These are phyloP conservation scores for Physocephala rufipes DNA, from an alignment of 2,888 invertebrate species.

Conservation along the genomic window DNA sequence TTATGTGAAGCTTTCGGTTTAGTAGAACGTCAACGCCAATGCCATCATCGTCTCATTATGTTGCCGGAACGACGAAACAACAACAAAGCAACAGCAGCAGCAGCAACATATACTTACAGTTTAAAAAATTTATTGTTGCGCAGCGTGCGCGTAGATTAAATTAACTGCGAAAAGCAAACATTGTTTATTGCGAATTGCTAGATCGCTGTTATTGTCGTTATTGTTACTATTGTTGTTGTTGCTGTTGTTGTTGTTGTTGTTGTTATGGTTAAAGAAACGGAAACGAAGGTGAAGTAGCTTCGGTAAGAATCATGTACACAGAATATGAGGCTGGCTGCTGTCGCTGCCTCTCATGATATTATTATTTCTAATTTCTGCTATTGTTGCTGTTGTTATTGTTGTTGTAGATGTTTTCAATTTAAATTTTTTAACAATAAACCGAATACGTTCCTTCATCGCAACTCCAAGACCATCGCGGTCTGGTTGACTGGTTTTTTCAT, in stretches of 20 bases:
- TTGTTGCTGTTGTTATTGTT: slow-evolving; percentile 24
- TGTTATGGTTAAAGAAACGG: slow-evolving; percentile 23
- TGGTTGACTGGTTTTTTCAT: too few relatives aligned
- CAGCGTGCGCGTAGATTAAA: slow-evolving; percentile 21
- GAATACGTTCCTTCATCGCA: slow-evolving; percentile 29
- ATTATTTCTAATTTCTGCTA: not conserved
- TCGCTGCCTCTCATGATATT: not conserved
- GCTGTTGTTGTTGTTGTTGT: slow-evolving; percentile 20
- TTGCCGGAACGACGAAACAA: not conserved
- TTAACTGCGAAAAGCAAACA: slow-evolving; percentile 5
- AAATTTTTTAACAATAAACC: slow-evolving; percentile 43
- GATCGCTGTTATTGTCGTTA: not conserved
- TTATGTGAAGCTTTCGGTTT: slow-evolving; percentile 16
- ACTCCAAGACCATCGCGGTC: too few relatives aligned
- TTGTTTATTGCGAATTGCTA: not conserved
- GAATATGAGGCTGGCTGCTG: not conserved
- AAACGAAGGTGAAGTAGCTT: not conserved
- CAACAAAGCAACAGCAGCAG: not conserved
- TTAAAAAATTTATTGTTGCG: slow-evolving; percentile 27
- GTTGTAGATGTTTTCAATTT: slow-evolving; percentile 38
- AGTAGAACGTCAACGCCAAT: not conserved
- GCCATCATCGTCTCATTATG: not conserved
- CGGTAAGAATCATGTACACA: not conserved
- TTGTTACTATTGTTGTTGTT: not conserved
- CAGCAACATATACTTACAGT: slow-evolving; percentile 21